Conservation (phyloP, 1,140 invertebrate genomes). For the Tachypleus tridentatus region DNA sequence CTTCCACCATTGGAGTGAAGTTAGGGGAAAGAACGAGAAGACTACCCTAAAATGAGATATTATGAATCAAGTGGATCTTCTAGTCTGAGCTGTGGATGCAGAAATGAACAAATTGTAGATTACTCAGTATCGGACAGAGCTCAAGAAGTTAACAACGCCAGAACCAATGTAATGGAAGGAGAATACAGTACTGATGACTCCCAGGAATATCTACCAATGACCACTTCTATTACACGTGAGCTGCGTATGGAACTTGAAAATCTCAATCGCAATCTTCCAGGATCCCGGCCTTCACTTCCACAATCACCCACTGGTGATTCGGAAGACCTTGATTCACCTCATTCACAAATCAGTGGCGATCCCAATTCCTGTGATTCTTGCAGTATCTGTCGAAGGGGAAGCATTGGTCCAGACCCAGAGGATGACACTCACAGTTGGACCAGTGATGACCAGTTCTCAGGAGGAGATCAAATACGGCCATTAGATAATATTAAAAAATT, state of each 20-base stretch:
- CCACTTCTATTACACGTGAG: constrained; percentile 67
- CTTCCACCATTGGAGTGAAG: constrained; percentile 25
- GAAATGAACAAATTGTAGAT: too few species aligned
- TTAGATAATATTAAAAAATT: constrained; percentile 9
- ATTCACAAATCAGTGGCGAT: not conserved
- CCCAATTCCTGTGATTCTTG: constrained; percentile 13
- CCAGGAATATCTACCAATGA: constrained; percentile 69
- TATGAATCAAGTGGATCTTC: too few species aligned
- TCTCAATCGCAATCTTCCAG: constrained; percentile 62
- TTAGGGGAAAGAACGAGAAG: not conserved
- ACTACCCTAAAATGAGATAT: not conserved
- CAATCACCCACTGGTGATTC: constrained; percentile 22
- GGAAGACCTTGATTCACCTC: constrained; percentile 24
- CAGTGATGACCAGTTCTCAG: constrained; percentile 16
- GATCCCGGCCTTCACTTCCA: constrained; percentile 25
- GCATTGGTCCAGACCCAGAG: constrained; percentile 11
- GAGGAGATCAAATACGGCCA: constrained; percentile 16
- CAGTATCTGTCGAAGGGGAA: not conserved
- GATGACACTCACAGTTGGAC: constrained; percentile 17
- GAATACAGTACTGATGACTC: constrained; percentile 50
- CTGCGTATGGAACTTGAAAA: constrained; percentile 64
- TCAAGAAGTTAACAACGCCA: too few species aligned
- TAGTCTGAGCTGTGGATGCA: too few species aligned
- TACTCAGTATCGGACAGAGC: too few species aligned
- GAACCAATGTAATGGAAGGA: not conserved